These are phyloP conservation scores for Petrocephalus microphthalmus DNA, from an alignment of 2,113 vertebrate species.

Conservation along the genomic window DNA sequence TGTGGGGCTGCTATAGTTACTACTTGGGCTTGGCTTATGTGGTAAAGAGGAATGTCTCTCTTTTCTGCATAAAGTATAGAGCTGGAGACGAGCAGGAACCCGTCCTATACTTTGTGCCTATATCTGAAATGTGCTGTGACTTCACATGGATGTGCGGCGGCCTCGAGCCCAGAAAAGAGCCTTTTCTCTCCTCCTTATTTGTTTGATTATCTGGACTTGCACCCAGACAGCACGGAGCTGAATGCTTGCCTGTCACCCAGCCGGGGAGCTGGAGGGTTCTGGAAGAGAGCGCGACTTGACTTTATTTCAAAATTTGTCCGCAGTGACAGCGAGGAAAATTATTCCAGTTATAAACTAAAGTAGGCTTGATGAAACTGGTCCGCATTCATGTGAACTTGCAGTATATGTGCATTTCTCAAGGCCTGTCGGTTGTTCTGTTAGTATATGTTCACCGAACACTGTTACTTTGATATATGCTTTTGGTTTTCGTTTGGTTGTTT, in stretches of 20 bases:
- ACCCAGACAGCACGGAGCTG: not conserved
- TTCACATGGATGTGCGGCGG: constrained; percentile 88
- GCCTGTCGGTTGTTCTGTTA: constrained; percentile 73
- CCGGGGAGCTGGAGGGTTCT: not conserved
- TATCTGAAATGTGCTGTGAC: constrained; percentile 70
- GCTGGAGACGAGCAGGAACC: constrained; percentile 37
- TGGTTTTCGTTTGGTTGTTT: constrained; percentile 47
- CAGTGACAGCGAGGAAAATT: not conserved
- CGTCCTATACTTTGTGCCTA: constrained; percentile 59
- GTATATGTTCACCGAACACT: constrained; percentile 46
- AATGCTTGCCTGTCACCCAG: not conserved
- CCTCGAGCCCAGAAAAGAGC: constrained; percentile 59
- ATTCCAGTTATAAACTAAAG: not conserved
- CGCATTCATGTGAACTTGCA: constrained; percentile 96
- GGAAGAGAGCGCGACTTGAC: not conserved
- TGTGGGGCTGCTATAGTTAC: constrained; percentile 71
- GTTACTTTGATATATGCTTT: constrained; percentile 28
- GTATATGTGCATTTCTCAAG: constrained; percentile 80
- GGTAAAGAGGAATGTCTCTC: constrained; percentile 72
- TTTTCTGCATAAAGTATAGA: constrained; percentile 65
- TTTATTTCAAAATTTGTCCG: not conserved
- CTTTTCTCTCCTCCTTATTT: not conserved
- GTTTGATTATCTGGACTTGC: not conserved
- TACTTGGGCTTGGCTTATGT: constrained; percentile 75
- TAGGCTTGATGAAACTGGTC: not conserved